Evolutionary conservation across 2,113 vertebrate genomes (phyloP).

Genomic region (Pterocles orientalis): DNA sequence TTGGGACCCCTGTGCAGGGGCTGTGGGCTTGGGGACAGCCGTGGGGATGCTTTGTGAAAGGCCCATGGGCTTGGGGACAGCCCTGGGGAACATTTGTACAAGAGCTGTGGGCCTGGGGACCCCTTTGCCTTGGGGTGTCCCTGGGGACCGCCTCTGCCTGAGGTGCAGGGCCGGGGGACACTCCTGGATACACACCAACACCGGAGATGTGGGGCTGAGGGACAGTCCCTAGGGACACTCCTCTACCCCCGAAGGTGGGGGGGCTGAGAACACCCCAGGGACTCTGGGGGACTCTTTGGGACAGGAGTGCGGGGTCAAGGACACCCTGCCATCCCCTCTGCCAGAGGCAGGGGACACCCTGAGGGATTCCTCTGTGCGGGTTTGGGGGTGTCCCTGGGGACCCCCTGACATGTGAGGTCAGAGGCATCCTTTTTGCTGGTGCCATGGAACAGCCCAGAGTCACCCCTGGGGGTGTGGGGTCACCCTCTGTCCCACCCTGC

Average conservation of each 20-base stretch:
- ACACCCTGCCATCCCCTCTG: not conserved
- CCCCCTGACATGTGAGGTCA: fast-evolving
- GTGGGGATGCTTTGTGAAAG: not conserved
- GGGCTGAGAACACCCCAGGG: not conserved
- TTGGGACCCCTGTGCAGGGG: no score
- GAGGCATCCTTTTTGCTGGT: not conserved
- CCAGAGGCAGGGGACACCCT: not conserved
- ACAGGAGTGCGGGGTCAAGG: not conserved
- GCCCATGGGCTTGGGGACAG: no score
- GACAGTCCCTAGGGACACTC: not conserved
- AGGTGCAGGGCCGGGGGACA: not conserved
- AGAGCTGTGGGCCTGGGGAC: not conserved
- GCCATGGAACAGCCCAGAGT: not conserved
- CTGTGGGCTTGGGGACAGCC: not conserved
- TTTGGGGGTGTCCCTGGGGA: not conserved
- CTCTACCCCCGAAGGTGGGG: fast-evolving
- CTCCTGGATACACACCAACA: not conserved
- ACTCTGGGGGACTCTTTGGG: not conserved
- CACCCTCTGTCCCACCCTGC: no score
- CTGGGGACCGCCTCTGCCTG: not conserved
- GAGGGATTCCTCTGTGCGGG: not conserved
- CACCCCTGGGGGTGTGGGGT: not conserved
- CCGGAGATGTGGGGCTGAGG: not conserved
- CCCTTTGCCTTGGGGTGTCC: not conserved
- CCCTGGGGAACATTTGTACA: no score